A percentile compares a stretch with the other conserved stretches of the same genome.
phyloP scores from a whole-genome alignment of 2,113 vertebrate genomes.

The Psephotus haematonotus region DNA sequence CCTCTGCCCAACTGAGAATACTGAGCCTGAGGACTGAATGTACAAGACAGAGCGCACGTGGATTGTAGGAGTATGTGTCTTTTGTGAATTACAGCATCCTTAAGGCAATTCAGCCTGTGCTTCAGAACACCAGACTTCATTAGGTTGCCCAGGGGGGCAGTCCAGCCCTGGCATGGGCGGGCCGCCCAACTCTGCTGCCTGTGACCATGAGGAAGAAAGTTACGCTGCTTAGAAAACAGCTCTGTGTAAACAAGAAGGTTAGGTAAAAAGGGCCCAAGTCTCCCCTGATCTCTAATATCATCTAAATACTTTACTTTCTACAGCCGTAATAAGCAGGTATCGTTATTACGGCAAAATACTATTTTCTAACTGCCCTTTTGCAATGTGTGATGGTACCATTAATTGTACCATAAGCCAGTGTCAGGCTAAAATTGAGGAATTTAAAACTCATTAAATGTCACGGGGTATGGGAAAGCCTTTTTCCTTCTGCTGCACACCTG shows the following conservation, averaged over 20 bases:
- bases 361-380: not conserved
- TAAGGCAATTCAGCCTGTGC: not conserved
- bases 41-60: accelerated
- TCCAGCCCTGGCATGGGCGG: not conserved
- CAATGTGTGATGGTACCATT: not conserved
- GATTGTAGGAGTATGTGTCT: not conserved
- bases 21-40: not conserved
- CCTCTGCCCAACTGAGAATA: not conserved
- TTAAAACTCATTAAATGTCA: not conserved
- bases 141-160: not conserved
- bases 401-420: not conserved
- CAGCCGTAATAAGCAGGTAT: not conserved
- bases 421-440: not conserved
- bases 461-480: accelerated
- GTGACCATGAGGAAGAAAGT: not conserved
- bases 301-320: not conserved
- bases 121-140: not conserved
- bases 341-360: not conserved
- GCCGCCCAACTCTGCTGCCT: not conserved
- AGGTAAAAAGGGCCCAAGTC: not conserved
- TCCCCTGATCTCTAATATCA: not conserved
- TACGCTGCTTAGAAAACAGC: not conserved
- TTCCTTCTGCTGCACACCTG: not conserved
- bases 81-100: not conserved
- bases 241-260: not conserved